These are phyloP conservation scores for Struthio camelus DNA, from an alignment of 2,113 vertebrate species.

Conservation along the genomic window DNA sequence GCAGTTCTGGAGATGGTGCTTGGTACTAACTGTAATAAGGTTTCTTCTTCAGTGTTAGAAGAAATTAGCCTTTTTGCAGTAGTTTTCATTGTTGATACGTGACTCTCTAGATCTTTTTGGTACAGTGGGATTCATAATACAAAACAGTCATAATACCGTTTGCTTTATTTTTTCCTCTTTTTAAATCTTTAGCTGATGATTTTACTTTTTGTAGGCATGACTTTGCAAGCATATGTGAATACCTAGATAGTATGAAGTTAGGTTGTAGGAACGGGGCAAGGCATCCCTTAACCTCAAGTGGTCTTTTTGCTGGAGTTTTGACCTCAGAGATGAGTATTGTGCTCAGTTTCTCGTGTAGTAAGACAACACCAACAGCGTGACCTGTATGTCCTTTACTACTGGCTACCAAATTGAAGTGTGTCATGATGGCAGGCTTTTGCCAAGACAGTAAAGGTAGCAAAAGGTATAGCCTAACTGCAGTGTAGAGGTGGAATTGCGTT, in stretches of 20 bases:
- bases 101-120: background rate
- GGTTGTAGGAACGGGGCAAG: background rate
- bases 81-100: background rate
- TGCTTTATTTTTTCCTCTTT: background rate
- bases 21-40: background rate
- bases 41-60: background rate
- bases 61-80: background rate
- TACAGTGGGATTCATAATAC: background rate
- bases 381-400: fast-evolving
- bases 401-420: background rate
- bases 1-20: background rate
- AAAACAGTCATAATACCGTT: background rate
- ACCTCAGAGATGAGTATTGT: background rate
- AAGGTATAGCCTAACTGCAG: background rate
- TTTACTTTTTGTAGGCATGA: background rate
- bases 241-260: background rate
- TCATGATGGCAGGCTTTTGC: background rate
- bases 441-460: fast-evolving
- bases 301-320: background rate
- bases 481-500: background rate
- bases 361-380: background rate
- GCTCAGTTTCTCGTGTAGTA: background rate
- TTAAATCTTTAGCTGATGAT: background rate
- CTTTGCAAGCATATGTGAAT: background rate
- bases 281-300: background rate